Evolutionary conservation across 2,113 vertebrate genomes (phyloP).

Genomic region (Eupsittula cactorum): DNA sequence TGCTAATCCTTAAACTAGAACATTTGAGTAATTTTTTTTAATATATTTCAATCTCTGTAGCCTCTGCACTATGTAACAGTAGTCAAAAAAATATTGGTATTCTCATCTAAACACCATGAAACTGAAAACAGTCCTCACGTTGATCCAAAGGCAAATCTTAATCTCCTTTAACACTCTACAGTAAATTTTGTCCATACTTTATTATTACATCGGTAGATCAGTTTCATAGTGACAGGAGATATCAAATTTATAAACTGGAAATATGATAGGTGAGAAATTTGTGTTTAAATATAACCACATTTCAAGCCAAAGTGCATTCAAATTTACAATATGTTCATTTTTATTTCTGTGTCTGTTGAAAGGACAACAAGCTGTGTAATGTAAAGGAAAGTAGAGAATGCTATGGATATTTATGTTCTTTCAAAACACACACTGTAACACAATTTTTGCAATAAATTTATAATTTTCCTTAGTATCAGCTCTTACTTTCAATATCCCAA

Average conservation of each 20-base stretch:
- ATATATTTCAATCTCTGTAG: not conserved
- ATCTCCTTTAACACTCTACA: not conserved
- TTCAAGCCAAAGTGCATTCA: constrained; percentile 45
- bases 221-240: not conserved
- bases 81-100: not conserved
- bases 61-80: not conserved
- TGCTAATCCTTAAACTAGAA: not conserved
- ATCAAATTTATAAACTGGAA: constrained; percentile 17
- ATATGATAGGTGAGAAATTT: constrained; percentile 12
- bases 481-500: not conserved
- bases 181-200: not conserved
- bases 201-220: constrained; percentile 3
- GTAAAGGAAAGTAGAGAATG: not conserved
- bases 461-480: not conserved
- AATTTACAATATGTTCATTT: constrained; percentile 32
- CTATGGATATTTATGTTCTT: not conserved
- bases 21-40: not conserved
- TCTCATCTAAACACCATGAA: not conserved
- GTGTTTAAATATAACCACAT: constrained; percentile 20
- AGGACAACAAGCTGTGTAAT: not conserved
- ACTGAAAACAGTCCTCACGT: not conserved
- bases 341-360: constrained; percentile 12
- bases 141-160: constrained; percentile 32
- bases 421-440: not conserved
- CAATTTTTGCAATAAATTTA: not conserved